Evolutionary conservation across 2,797 vertebrate species (phyloP).

Genomic region (Chiroxiphia lanceolata): DNA sequence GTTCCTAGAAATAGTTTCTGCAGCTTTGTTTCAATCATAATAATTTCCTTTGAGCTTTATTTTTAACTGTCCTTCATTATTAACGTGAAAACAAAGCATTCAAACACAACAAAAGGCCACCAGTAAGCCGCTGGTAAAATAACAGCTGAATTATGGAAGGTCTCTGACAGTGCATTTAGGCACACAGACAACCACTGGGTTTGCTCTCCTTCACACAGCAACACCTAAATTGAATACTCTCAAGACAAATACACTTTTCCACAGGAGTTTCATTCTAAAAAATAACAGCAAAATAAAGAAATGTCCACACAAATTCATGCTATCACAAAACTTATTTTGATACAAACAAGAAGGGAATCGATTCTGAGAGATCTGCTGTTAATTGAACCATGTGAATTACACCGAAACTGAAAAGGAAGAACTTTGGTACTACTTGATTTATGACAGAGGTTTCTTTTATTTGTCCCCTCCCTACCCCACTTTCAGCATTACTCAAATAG

Average conservation of each 20-base stretch:
- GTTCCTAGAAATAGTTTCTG: neutral
- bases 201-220: neutral
- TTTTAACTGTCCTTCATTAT: neutral
- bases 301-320: neutral
- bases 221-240: neutral
- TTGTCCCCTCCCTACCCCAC: neutral
- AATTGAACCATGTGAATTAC: slow-evolving; percentile 54
- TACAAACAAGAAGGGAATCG: neutral
- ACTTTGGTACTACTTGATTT: slow-evolving; percentile 58
- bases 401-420: slow-evolving; percentile 52
- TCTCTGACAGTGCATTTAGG: neutral
- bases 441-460: slow-evolving; percentile 55
- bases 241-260: neutral
- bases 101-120: neutral
- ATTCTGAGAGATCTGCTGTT: neutral
- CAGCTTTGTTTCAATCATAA: neutral
- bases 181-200: neutral
- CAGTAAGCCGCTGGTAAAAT: neutral
- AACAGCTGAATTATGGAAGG: neutral
- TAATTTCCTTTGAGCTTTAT: neutral
- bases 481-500: slow-evolving; percentile 69
- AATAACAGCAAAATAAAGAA: neutral
- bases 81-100: neutral
- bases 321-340: neutral
- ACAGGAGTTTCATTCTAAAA: neutral